phyloP scores from a whole-genome alignment of 2,113 vertebrate genomes.

The Chlamydotis undulata region DNA sequence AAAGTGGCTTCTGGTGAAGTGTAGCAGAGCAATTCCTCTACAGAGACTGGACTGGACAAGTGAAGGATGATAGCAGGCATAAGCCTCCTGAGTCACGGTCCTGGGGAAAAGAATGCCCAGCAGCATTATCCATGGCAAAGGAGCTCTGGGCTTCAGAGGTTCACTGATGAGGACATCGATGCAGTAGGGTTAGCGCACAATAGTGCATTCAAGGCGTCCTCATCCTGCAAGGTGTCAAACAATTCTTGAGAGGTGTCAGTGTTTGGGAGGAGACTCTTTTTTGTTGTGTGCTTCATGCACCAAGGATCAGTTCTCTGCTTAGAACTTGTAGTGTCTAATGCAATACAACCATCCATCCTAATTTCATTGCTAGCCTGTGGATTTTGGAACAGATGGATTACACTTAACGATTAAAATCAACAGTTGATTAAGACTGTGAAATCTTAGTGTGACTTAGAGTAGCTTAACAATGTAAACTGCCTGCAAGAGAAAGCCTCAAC shows the following conservation, averaged over 20 bases:
- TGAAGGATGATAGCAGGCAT: neutral
- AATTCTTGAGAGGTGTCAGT: neutral
- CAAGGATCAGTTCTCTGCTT: neutral
- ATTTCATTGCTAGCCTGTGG: neutral
- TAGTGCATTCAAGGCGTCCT: fast-evolving
- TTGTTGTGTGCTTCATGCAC: neutral
- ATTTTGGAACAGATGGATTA: neutral
- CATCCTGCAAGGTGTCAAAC: neutral
- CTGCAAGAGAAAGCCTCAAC: neutral
- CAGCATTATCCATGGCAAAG: neutral
- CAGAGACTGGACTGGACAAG: neutral
- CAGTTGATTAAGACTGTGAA: neutral
- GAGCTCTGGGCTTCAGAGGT: neutral
- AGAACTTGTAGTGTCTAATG: neutral
- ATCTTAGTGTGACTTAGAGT: neutral
- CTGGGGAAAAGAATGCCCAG: neutral
- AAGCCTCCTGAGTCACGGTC: neutral
- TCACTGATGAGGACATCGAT: neutral
- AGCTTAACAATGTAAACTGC: neutral
- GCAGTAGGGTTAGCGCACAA: fast-evolving
- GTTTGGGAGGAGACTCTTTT: neutral
- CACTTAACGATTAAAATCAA: neutral
- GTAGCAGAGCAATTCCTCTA: neutral
- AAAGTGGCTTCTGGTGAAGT: neutral
- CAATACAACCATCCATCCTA: neutral